Evolutionary conservation across 2,113 vertebrate species (phyloP).

Genomic region (Pteronura brasiliensis): DNA sequence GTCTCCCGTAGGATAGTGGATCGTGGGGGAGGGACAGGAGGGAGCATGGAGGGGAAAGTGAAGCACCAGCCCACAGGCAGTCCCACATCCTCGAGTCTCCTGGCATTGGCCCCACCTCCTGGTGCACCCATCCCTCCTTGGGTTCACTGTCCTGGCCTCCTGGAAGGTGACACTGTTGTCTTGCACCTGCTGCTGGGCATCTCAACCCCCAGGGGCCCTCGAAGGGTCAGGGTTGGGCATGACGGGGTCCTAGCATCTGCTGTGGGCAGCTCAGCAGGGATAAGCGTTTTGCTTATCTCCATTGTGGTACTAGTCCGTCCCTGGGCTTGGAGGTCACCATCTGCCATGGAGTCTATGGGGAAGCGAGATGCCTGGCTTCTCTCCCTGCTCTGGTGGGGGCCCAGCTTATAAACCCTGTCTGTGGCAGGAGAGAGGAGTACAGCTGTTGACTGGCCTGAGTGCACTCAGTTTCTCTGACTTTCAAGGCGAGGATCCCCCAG

Average conservation of each 20-base stretch:
- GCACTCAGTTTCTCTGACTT: not conserved
- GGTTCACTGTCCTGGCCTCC: not conserved
- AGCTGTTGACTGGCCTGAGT: not conserved
- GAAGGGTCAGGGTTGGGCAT: not conserved
- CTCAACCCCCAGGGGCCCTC: not conserved
- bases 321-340: not conserved
- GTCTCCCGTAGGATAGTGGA: not conserved
- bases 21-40: too few relatives aligned
- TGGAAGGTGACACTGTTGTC: rapidly evolving
- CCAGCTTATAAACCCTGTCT: not conserved
- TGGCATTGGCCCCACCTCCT: not conserved
- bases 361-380: not conserved
- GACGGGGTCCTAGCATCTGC: not conserved
- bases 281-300: not conserved
- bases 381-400: not conserved
- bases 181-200: not conserved
- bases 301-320: too few relatives aligned
- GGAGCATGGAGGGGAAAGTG: not conserved
- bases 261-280: too few relatives aligned
- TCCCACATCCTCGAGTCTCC: not conserved
- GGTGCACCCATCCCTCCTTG: too few relatives aligned
- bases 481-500: not conserved
- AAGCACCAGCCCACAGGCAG: rapidly evolving
- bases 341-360: not conserved
- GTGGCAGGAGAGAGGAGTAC: not conserved